Evolutionary conservation across 1,140 invertebrate species (phyloP).

Genomic region (Bombyx mandarina): DNA sequence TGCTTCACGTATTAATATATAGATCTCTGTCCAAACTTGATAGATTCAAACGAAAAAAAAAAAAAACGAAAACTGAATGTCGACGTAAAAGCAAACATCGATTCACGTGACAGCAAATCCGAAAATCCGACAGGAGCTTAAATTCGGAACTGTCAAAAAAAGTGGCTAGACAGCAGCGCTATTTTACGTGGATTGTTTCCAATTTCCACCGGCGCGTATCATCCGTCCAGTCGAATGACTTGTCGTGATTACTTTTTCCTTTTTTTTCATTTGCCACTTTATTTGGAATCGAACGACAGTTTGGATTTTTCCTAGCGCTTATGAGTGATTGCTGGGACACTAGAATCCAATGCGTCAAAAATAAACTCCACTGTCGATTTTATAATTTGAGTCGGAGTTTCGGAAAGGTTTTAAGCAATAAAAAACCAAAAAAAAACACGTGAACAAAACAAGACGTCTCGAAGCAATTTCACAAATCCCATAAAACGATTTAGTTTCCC

Average conservation of each 20-base stretch:
- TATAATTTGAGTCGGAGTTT: too few relatives aligned
- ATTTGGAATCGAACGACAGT: slow-evolving; percentile 17
- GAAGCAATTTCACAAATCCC: slow-evolving; percentile 41
- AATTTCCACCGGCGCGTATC: slow-evolving; percentile 46
- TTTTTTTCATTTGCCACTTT: slow-evolving; percentile 27
- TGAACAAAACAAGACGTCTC: slow-evolving; percentile 2
- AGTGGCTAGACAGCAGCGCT: slow-evolving; percentile 14
- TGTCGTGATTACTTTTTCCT: slow-evolving; percentile 16
- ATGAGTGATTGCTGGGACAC: too few relatives aligned
- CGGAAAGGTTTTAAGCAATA: too few relatives aligned
- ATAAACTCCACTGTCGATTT: too few relatives aligned
- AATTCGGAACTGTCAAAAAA: too few relatives aligned
- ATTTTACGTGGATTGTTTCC: slow-evolving; percentile 37
- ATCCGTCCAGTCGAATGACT: slow-evolving; percentile 28
- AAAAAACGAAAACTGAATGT: too few relatives aligned
- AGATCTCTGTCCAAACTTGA: too few relatives aligned
- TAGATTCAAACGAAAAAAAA: too few relatives aligned
- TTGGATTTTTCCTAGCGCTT: too few relatives aligned
- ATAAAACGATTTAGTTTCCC: slow-evolving; percentile 41
- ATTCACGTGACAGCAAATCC: neutral
- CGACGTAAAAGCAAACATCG: neutral
- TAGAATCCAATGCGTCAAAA: too few relatives aligned
- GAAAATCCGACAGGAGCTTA: neutral
- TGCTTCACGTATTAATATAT: too few relatives aligned
- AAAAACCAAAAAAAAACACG: neutral